phyloP scores from a whole-genome alignment of 2,888 invertebrate species.

The Eupithecia tripunctaria region DNA sequence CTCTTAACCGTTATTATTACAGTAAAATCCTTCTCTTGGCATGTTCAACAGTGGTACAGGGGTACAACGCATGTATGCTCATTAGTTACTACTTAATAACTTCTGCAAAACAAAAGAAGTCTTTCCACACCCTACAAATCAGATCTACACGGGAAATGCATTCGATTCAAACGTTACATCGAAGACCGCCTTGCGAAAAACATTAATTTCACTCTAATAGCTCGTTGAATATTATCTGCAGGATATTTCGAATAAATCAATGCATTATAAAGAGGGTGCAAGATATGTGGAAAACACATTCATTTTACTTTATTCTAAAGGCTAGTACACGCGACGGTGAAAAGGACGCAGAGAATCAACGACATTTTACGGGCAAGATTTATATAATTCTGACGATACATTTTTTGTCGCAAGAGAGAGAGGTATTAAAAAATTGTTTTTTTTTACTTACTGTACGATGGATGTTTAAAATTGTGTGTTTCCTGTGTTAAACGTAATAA shows the following conservation, averaged over 20 bases:
- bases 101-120: constrained; percentile 4
- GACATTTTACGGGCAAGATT: neutral
- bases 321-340: neutral
- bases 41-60: neutral
- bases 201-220: constrained; percentile 11
- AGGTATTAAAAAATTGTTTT: too few relatives aligned
- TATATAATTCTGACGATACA: neutral
- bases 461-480: too few relatives aligned
- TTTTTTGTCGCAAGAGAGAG: too few relatives aligned
- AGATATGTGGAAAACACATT: constrained; percentile 11
- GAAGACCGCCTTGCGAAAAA: neutral
- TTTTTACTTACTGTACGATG: too few relatives aligned
- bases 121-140: constrained; percentile 6
- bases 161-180: neutral
- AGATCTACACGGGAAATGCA: constrained; percentile 8
- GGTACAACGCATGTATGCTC: neutral
- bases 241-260: constrained; percentile 4
- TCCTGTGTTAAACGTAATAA: too few relatives aligned
- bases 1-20: too few relatives aligned
- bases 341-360: neutral
- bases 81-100: neutral
- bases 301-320: constrained; percentile 6
- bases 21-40: neutral
- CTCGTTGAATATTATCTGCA: constrained; percentile 11
- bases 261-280: constrained; percentile 4